phyloP scores from a whole-genome alignment of 2,888 invertebrate genomes.

The Horisme vitalbata region DNA sequence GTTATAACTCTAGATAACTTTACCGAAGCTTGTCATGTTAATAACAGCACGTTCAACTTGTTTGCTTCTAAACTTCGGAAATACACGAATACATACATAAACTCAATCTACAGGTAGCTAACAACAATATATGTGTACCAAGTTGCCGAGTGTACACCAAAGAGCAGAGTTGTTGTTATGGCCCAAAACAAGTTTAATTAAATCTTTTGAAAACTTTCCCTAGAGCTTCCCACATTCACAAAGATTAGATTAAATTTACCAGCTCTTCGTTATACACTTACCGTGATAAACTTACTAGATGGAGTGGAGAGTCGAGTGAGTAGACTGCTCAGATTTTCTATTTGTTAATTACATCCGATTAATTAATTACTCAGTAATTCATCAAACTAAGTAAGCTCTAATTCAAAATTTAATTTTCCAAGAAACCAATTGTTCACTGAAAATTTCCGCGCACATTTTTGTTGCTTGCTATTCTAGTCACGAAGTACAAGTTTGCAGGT shows the following conservation, averaged over 20 bases:
- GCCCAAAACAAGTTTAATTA: conserved; percentile 30
- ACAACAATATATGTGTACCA: conserved; percentile 1
- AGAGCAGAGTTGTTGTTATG: conserved; percentile 15
- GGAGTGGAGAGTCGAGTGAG: background rate
- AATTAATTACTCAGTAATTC: background rate
- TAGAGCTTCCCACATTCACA: conserved; percentile 15
- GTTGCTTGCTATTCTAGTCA: conserved; percentile 30
- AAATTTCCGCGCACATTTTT: conserved; percentile 19
- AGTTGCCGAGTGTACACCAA: conserved; percentile 3
- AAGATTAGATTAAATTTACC: conserved; percentile 28
- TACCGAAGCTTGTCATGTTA: conserved; percentile 4
- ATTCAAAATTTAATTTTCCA: conserved; percentile 14
- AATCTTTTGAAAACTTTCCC: conserved; percentile 31
- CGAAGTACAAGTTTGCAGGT: conserved; percentile 31
- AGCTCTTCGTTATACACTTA: background rate
- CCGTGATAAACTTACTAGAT: background rate
- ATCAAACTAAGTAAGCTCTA: background rate
- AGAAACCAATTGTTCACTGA: conserved; percentile 19
- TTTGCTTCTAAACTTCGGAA: conserved; percentile 50
- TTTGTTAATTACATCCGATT: too few species aligned
- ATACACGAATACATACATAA: conserved; percentile 31
- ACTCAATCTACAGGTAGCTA: conserved; percentile 29
- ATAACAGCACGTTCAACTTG: conserved; percentile 34
- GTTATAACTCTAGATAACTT: too few species aligned
- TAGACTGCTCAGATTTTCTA: background rate